A percentile compares a stretch with the other conserved stretches of the same genome.
phyloP scores from a whole-genome alignment of 2,113 vertebrate genomes.

The Bujurquina vittata region DNA sequence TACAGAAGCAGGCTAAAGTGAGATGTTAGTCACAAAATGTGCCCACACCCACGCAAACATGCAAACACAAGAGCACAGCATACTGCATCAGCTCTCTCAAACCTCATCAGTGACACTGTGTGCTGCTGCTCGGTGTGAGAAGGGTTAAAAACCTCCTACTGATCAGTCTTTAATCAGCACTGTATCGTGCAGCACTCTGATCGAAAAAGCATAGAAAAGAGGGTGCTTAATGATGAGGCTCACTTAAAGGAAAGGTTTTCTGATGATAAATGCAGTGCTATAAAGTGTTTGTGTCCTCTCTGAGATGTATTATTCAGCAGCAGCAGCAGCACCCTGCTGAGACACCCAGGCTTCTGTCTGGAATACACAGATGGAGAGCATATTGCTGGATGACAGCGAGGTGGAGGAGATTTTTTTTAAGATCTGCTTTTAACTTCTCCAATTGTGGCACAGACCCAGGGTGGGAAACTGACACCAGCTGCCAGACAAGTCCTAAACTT shows the following conservation, averaged over 20 bases:
- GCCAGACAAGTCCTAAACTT: conserved; percentile 1
- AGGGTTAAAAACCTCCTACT: conserved; percentile 3
- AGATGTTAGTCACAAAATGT: background rate
- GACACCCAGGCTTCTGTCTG: conserved; percentile 15
- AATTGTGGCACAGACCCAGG: background rate
- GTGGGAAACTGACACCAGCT: conserved; percentile 19
- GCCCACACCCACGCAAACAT: background rate
- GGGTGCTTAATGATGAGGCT: background rate
- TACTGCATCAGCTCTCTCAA: background rate
- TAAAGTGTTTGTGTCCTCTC: conserved; percentile 8
- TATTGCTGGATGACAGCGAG: conserved; percentile 15
- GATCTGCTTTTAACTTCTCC: background rate
- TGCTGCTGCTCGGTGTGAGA: background rate
- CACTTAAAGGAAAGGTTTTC: background rate
- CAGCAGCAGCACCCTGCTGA: conserved; percentile 15
- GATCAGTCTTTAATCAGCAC: conserved; percentile 5
- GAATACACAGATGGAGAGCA: conserved; percentile 46
- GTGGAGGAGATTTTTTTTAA: background rate
- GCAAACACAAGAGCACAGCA: background rate
- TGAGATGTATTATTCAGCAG: conserved; percentile 58
- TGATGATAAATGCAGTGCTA: background rate
- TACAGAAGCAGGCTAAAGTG: background rate
- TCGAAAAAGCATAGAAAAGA: background rate
- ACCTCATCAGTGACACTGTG: conserved; percentile 47
- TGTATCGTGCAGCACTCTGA: background rate